Conservation (phyloP, 2,888 invertebrate genomes). For the Elaeidobius kamerunicus region DNA sequence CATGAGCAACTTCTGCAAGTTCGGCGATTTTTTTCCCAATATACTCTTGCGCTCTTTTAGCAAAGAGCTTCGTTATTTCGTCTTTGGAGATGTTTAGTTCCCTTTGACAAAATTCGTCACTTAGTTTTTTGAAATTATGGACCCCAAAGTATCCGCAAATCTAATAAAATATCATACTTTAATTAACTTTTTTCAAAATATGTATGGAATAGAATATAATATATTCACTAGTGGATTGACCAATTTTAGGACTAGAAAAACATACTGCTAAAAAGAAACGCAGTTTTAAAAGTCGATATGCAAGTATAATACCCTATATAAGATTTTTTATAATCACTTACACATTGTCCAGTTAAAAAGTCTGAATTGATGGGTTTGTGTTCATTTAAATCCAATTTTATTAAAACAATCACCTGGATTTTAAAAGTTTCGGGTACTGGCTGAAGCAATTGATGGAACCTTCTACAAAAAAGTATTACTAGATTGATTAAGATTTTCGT, state of each 20-base stretch:
- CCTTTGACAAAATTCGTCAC: constrained; percentile 29
- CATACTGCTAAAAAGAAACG: neutral
- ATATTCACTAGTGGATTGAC: too few relatives aligned
- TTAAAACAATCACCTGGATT: constrained; percentile 39
- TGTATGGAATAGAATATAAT: too few relatives aligned
- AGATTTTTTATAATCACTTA: too few relatives aligned
- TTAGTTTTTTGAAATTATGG: constrained; percentile 34
- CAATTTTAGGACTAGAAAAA: too few relatives aligned
- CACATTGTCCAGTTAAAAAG: constrained; percentile 43
- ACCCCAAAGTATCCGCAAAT: constrained; percentile 42
- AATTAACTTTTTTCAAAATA: too few relatives aligned
- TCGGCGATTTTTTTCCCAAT: constrained; percentile 34
- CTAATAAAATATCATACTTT: constrained; percentile 31
- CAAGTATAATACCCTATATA: too few relatives aligned
- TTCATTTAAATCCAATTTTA: constrained; percentile 34
- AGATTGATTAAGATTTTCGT: too few relatives aligned
- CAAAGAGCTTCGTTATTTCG: constrained; percentile 34
- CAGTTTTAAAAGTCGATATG: too few relatives aligned
- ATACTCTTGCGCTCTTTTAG: constrained; percentile 35
- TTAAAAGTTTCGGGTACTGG: constrained; percentile 40
- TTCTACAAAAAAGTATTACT: too few relatives aligned
- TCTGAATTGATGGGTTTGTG: constrained; percentile 38
- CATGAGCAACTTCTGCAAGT: constrained; percentile 28
- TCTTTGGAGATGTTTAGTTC: constrained; percentile 33
- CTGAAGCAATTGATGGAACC: constrained; percentile 39